A percentile compares a stretch with the other conserved stretches of the same genome.
phyloP scores from a whole-genome alignment of 2,888 invertebrate species.

The Brenthis hecate region DNA sequence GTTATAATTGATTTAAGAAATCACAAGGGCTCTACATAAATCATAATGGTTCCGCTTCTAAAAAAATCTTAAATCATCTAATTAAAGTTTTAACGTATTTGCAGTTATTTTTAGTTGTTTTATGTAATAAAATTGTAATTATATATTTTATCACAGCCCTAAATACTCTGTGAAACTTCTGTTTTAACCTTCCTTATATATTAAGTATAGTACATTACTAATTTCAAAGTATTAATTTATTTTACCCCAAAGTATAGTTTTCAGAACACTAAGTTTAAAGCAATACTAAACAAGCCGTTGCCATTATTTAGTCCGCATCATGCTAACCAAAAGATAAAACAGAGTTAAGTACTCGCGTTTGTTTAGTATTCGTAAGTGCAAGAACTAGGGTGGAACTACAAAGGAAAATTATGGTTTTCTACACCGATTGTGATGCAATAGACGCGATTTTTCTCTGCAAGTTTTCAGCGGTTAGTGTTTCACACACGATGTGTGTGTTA shows the following conservation, averaged over 20 bases:
- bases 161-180: not conserved
- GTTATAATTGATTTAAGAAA: too few relatives aligned
- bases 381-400: not conserved
- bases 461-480: conserved; percentile 13
- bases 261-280: not conserved
- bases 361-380: conserved; percentile 17
- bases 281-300: not conserved
- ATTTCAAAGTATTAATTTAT: not conserved
- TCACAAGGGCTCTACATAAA: too few relatives aligned
- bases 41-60: too few relatives aligned
- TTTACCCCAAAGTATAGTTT: not conserved
- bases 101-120: not conserved
- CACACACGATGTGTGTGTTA: conserved; percentile 14
- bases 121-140: not conserved
- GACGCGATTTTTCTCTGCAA: conserved; percentile 2
- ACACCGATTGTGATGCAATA: conserved; percentile 8
- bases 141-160: conserved; percentile 3
- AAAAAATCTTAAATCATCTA: not conserved
- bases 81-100: not conserved
- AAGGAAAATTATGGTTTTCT: not conserved
- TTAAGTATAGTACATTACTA: not conserved
- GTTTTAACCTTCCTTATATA: not conserved
- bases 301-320: not conserved
- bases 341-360: conserved; percentile 3
- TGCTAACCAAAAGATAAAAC: conserved; percentile 27